phyloP scores from a whole-genome alignment of 1,140 invertebrate genomes.

The Drosophila dunni region DNA sequence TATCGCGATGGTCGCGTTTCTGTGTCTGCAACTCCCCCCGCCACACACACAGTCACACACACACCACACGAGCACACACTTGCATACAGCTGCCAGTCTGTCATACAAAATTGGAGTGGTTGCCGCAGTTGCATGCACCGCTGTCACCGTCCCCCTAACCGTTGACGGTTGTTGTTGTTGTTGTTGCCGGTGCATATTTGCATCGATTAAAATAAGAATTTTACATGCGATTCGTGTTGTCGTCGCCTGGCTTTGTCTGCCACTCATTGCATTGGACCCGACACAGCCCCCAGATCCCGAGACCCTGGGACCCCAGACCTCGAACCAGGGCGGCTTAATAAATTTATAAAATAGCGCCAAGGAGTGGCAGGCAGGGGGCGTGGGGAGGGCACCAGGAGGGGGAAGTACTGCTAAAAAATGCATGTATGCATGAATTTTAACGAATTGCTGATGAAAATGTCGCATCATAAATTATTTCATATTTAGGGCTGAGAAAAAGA shows the following conservation, averaged over 20 bases:
- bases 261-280: conserved; percentile 41
- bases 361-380: conserved; percentile 28
- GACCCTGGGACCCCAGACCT: background rate
- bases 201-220: conserved; percentile 83
- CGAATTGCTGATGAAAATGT: conserved; percentile 84
- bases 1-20: conserved; percentile 75
- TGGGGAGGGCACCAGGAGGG: background rate
- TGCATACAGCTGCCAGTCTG: conserved; percentile 36
- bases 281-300: conserved; percentile 9
- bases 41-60: conserved; percentile 22
- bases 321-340: conserved; percentile 63
- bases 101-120: conserved; percentile 62
- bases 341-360: conserved; percentile 73
- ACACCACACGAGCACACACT: conserved; percentile 10
- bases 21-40: conserved; percentile 38
- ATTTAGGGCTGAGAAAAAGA: conserved; percentile 60
- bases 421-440: conserved; percentile 83
- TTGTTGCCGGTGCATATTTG: conserved; percentile 72
- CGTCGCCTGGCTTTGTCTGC: conserved; percentile 80
- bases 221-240: conserved; percentile 82
- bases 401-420: conserved; percentile 63
- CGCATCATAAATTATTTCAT: conserved; percentile 83
- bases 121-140: conserved; percentile 66
- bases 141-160: conserved; percentile 47
- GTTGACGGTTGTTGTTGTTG: conserved; percentile 27